A percentile compares a stretch with the other conserved stretches of the same genome.
Conservation (phyloP, 2,113 vertebrate genomes). For the Haplochromis burtoni region DNA sequence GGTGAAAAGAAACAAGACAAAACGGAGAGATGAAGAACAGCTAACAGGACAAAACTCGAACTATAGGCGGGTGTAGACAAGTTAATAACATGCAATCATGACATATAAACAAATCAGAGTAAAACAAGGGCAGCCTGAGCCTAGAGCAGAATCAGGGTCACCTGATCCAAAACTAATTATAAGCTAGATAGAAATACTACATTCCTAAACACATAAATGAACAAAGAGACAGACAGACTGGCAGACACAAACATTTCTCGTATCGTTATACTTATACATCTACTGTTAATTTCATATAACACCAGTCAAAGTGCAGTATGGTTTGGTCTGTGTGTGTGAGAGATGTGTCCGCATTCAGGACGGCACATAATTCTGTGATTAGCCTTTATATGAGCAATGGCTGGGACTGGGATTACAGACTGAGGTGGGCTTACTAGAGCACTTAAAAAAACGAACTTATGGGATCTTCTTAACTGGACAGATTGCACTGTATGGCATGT, state of each 20-base stretch:
- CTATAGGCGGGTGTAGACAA: neutral
- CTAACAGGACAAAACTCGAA: neutral
- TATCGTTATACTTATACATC: neutral
- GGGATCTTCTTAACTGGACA: neutral
- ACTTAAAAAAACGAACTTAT: neutral
- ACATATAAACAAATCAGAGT: neutral
- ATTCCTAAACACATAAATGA: neutral
- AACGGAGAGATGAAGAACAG: neutral
- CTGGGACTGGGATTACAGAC: slow-evolving; percentile 20
- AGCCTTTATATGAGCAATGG: slow-evolving; percentile 24
- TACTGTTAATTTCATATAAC: neutral
- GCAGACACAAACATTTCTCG: neutral
- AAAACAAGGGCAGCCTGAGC: neutral
- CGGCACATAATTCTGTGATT: slow-evolving; percentile 33
- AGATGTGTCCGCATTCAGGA: neutral
- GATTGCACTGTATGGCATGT: slow-evolving; percentile 9
- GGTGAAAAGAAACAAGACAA: neutral
- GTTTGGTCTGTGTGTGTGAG: neutral
- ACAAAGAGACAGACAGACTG: neutral
- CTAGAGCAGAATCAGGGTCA: neutral
- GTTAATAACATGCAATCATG: neutral
- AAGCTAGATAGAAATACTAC: neutral
- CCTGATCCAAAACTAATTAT: neutral
- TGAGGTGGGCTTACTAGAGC: neutral
- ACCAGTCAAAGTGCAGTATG: neutral